Evolutionary conservation across 2,797 vertebrate genomes (phyloP).

Genomic region (Melanotaenia parkinsoni): DNA sequence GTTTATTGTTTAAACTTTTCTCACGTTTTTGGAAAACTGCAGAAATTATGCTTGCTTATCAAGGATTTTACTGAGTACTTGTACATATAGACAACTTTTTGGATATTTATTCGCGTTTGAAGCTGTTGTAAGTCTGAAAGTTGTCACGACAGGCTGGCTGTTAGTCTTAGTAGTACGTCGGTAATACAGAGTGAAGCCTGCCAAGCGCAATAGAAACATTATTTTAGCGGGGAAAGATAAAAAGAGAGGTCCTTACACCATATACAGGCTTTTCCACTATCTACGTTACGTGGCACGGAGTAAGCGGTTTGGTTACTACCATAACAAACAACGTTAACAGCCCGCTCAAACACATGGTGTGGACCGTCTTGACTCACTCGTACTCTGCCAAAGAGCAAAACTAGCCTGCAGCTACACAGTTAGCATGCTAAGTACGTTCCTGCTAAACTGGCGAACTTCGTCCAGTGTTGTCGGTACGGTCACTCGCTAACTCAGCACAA

Average conservation of each 20-base stretch:
- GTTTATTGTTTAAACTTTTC: neutral
- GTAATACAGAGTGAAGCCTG: slow-evolving; percentile 18
- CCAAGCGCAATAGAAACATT: slow-evolving; percentile 34
- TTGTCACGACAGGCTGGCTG: slow-evolving; percentile 10
- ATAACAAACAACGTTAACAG: slow-evolving; percentile 26
- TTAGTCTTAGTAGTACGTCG: slow-evolving; percentile 21
- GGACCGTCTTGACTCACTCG: slow-evolving; percentile 42
- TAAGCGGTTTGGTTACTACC: slow-evolving; percentile 8
- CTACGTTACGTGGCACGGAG: slow-evolving; percentile 23
- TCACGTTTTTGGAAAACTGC: neutral
- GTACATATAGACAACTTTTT: slow-evolving; percentile 22
- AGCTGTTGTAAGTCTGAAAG: neutral
- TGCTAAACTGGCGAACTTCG: slow-evolving; percentile 73
- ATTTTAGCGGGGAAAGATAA: slow-evolving; percentile 26
- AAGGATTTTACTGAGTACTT: no score
- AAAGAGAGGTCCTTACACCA: neutral
- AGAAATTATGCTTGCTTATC: neutral
- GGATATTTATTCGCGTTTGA: slow-evolving; percentile 7
- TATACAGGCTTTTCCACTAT: slow-evolving; percentile 15
- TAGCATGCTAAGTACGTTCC: slow-evolving; percentile 76
- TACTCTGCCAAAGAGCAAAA: slow-evolving; percentile 50
- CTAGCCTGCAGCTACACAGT: slow-evolving; percentile 63
- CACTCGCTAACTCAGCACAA: slow-evolving; percentile 75
- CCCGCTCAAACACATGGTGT: slow-evolving; percentile 53
- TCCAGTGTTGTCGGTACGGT: slow-evolving; percentile 68